Evolutionary conservation across 2,113 vertebrate species (phyloP).

Genomic region (Channa argus): DNA sequence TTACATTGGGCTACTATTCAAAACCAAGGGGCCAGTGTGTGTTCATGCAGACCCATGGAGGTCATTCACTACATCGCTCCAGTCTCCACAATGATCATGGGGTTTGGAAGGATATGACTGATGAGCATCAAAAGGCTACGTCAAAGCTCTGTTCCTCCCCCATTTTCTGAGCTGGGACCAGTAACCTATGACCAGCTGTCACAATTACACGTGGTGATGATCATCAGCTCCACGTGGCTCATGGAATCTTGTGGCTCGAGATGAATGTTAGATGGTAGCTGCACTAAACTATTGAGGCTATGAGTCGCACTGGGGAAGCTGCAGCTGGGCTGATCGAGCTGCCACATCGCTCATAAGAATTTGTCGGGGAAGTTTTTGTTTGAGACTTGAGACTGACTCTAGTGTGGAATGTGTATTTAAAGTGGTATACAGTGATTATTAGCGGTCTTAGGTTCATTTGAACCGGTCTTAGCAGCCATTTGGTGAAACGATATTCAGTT

Average conservation of each 20-base stretch:
- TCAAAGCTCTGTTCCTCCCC: constrained; percentile 24
- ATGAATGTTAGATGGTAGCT: constrained; percentile 77
- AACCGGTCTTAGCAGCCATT: no score
- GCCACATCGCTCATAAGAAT: constrained; percentile 22
- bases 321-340: constrained; percentile 26
- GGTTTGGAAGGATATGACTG: constrained; percentile 34
- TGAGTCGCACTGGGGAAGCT: constrained; percentile 41
- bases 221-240: constrained; percentile 44
- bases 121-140: constrained; percentile 21
- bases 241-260: constrained; percentile 46
- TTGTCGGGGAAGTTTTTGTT: constrained; percentile 2
- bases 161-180: constrained; percentile 19
- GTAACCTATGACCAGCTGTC: constrained; percentile 47
- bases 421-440: no score
- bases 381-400: constrained; percentile 9
- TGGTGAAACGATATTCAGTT: no score
- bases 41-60: not conserved
- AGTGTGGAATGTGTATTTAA: not conserved
- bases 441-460: no score
- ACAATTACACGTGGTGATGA: constrained; percentile 43
- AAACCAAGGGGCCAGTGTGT: not conserved
- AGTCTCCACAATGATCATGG: constrained; percentile 20
- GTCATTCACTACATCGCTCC: not conserved
- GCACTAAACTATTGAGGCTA: constrained; percentile 57
- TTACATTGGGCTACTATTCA: constrained; percentile 28